These are phyloP conservation scores for Centrocercus urophasianus DNA, from an alignment of 2,113 vertebrate species.

Conservation along the genomic window DNA sequence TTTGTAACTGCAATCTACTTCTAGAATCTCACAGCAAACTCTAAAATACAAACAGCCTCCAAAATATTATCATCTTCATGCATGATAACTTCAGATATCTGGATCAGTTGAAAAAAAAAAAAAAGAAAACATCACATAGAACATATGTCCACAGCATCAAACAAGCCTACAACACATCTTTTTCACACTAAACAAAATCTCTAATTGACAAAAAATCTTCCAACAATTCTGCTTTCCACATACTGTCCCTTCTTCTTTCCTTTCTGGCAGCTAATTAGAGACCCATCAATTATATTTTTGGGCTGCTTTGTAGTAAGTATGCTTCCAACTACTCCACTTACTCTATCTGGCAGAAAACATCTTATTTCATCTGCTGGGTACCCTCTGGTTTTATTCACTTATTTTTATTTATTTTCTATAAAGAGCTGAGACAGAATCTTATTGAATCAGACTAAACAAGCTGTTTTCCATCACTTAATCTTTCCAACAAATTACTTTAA, in stretches of 20 bases:
- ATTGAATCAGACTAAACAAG: neutral
- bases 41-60: neutral
- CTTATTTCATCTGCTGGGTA: neutral
- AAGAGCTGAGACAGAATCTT: neutral
- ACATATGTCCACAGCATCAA: neutral
- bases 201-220: neutral
- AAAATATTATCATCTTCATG: neutral
- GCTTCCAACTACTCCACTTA: conserved; percentile 16
- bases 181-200: neutral
- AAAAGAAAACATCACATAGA: neutral
- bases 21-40: neutral
- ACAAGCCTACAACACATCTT: neutral
- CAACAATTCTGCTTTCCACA: neutral
- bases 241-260: neutral
- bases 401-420: neutral
- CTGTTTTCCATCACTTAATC: neutral
- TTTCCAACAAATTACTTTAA: neutral
- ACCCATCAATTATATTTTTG: neutral
- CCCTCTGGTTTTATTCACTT: neutral
- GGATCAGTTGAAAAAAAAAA: neutral
- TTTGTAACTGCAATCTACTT: neutral
- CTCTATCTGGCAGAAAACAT: neutral
- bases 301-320: neutral
- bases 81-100: neutral
- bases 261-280: neutral